A percentile compares a stretch with the other conserved stretches of the same genome.
These are phyloP conservation scores for Mionectes macconnelli DNA, from an alignment of 2,113 vertebrate genomes.

Conservation along the genomic window DNA sequence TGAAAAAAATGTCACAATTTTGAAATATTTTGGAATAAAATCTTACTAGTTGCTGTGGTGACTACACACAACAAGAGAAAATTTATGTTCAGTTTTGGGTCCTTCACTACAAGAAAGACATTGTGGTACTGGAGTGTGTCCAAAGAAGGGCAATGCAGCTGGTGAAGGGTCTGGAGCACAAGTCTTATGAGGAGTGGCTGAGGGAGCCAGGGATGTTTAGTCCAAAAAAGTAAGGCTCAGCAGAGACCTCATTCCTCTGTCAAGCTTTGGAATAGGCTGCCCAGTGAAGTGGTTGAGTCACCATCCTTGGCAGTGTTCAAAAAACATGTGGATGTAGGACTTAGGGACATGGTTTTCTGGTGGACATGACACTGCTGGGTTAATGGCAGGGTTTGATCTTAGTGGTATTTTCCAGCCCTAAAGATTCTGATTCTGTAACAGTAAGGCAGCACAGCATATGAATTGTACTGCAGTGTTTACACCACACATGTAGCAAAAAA, in stretches of 20 bases:
- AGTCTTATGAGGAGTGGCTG: neutral
- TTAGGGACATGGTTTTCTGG: neutral
- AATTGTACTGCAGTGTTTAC: neutral
- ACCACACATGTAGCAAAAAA: neutral
- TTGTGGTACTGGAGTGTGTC: neutral
- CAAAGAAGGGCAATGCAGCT: neutral
- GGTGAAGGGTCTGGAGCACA: neutral
- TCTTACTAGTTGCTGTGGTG: neutral
- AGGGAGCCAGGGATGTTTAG: neutral
- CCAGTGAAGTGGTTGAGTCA: neutral
- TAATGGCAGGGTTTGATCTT: neutral
- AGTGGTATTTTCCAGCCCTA: neutral
- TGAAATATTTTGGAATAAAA: neutral
- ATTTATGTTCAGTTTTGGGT: neutral
- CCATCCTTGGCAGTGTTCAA: neutral
- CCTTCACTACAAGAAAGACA: neutral
- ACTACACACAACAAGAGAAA: neutral
- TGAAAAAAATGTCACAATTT: neutral
- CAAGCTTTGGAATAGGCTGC: neutral
- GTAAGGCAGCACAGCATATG: neutral
- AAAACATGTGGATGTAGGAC: neutral
- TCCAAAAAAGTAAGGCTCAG: neutral
- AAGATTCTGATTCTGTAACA: neutral
- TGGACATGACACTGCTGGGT: neutral
- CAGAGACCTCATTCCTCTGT: neutral